Evolutionary conservation across 53 echinoderm and acorn worm species (phyloP), one percentile per base, ranked within the genome.

Genomic region (Echinarachnius parma): DNA sequence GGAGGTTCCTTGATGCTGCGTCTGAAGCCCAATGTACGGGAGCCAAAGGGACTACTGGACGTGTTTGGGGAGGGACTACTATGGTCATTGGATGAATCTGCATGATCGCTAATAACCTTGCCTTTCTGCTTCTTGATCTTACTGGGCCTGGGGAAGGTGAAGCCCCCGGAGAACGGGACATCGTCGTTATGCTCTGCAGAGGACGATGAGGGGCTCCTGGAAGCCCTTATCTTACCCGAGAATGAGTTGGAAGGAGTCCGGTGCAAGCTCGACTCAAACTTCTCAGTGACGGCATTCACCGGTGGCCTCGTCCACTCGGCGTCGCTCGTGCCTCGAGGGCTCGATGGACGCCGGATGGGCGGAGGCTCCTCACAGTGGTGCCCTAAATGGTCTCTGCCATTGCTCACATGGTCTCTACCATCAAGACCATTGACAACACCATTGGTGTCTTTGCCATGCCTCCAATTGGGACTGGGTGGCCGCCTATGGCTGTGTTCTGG

Each of bases 51-150:
- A 15, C 50, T 5, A 21, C 13, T 28, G 31, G 68, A 21, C 18
- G 46, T 11, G 20, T 33, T 14, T 23, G 34, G 24, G 29, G 64
- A 64, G 21, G 5, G n/a, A 11, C 37, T 25, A 35, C 7, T 61
- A 3, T 28, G 31, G 18, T 61, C 3, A 19, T 27, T 24, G 56
- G 22, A 25, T 33, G 36, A 39, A 32, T 26, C 21, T 14, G 54
- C 35, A 25, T 39, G 56, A 22, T 55, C 35, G 49, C 23, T 23
- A 4, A 53, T 31, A 3, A 52, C 33, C 28, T 21, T 37, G 5
- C 74, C 74, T 44, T 72, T 72, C 74, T 72, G 74, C 57, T 55
- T 56, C 57, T 72, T 72, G 42, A 72, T 72, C 46, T 72, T 72
- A 46, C 74, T 72, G 8, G 74, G 74, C 8, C 74, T 32, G 14